These are phyloP conservation scores for Mus minutoides DNA, from an alignment of 2,797 vertebrate genomes.

Conservation along the genomic window DNA sequence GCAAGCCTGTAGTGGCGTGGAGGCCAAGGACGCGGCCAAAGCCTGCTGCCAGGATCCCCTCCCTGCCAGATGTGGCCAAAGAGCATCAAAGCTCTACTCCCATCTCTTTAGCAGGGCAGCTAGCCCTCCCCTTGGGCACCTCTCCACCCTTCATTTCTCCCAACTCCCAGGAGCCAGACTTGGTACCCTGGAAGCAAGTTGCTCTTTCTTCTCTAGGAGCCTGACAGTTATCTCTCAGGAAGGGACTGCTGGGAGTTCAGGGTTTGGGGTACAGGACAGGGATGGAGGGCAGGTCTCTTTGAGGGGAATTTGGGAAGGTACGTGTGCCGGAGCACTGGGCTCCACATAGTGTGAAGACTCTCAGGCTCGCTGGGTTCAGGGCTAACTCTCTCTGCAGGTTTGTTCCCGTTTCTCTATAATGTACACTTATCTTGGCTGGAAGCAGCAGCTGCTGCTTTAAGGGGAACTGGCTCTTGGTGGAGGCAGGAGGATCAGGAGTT, in stretches of 20 bases:
- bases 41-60: slow-evolving; percentile 79
- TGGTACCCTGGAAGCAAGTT: slow-evolving; percentile 58
- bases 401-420: neutral
- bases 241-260: neutral
- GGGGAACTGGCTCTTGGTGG: neutral
- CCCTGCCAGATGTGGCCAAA: slow-evolving; percentile 29
- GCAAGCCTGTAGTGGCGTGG: slow-evolving; percentile 81
- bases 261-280: neutral
- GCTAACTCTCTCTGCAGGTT: neutral
- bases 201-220: neutral
- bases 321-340: fast-evolving
- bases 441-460: neutral
- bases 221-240: neutral
- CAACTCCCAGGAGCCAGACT: neutral
- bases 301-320: neutral
- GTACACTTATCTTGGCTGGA: neutral
- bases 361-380: neutral
- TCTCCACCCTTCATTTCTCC: neutral
- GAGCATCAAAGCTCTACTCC: neutral
- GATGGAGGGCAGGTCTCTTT: neutral
- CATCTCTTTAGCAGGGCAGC: slow-evolving; percentile 10
- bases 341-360: neutral
- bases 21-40: slow-evolving; percentile 71
- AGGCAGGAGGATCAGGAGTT: neutral
- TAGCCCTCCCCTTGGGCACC: neutral